These are phyloP conservation scores for Drosophila prostipennis DNA, from an alignment of 2,888 invertebrate genomes.

Conservation along the genomic window DNA sequence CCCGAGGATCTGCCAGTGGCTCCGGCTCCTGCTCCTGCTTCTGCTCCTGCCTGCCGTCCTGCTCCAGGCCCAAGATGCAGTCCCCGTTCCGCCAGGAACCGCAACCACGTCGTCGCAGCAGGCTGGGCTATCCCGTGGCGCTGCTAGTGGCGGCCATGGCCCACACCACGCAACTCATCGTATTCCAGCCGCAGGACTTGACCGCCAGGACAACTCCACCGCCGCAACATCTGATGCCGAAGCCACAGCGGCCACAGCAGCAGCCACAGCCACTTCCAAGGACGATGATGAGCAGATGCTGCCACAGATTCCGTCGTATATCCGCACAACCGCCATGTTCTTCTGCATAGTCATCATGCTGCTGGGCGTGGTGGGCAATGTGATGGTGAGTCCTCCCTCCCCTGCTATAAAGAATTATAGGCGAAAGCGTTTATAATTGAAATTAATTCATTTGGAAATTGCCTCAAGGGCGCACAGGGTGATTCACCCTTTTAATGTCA, in stretches of 20 bases:
- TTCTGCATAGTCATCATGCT: conserved; percentile 95
- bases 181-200: conserved; percentile 67
- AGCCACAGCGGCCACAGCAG: too few relatives aligned
- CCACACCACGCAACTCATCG: conserved; percentile 74
- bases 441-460: conserved; percentile 19
- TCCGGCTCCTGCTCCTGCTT: conserved; percentile 40
- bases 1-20: conserved; percentile 42
- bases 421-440: conserved; percentile 15
- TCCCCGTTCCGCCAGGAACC: conserved; percentile 27
- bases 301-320: conserved; percentile 91
- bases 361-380: conserved; percentile 95
- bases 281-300: conserved; percentile 69
- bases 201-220: conserved; percentile 30
- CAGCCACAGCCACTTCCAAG: conserved; percentile 19
- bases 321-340: conserved; percentile 94
- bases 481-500: conserved; percentile 3
- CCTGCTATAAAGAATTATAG: neutral
- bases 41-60: conserved; percentile 25
- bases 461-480: neutral
- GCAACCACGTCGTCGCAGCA: conserved; percentile 61
- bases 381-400: conserved; percentile 87
- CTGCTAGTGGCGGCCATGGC: conserved; percentile 71
- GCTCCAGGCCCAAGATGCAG: conserved; percentile 52
- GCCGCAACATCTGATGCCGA: conserved; percentile 24
- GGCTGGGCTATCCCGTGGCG: conserved; percentile 75